Evolutionary conservation across 1,140 invertebrate genomes (phyloP).

Genomic region (Venturia canescens): DNA sequence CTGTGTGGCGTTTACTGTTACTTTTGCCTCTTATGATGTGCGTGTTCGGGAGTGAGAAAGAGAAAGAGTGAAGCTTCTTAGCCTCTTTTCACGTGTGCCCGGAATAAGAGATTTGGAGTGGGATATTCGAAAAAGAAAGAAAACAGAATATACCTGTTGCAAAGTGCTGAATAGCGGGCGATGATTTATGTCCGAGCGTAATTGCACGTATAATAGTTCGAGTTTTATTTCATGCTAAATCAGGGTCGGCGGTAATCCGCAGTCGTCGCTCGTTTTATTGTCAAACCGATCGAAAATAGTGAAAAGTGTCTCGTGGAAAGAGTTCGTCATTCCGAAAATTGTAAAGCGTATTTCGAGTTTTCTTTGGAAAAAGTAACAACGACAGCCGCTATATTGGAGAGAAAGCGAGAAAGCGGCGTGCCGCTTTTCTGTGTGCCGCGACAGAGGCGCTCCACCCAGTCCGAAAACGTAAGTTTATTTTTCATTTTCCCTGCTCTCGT

Average conservation of each 20-base stretch:
- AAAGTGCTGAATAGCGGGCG: no score
- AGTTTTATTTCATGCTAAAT: no score
- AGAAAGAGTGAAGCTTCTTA: not conserved
- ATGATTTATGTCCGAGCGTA: no score
- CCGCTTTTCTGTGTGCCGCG: conserved; percentile 76
- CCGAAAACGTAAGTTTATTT: conserved; percentile 71
- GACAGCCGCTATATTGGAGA: conserved; percentile 76
- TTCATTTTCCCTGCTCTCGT: not conserved
- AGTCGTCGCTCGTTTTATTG: not conserved
- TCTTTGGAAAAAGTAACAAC: conserved; percentile 46
- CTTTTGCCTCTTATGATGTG: no score
- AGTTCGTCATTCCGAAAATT: not conserved
- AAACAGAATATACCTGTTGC: no score
- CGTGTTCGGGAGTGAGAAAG: no score
- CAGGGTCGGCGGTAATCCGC: not conserved
- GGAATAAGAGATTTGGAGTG: no score
- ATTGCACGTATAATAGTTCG: no score
- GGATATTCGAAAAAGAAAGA: no score
- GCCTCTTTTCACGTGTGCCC: no score
- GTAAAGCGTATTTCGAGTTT: not conserved
- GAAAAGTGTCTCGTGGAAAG: not conserved
- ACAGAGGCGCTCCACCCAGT: conserved; percentile 74
- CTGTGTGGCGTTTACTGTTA: no score
- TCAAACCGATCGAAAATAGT: not conserved
- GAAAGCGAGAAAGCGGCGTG: conserved; percentile 75